Conservation (phyloP, 1,140 invertebrate genomes). For the Halesus radiatus region DNA sequence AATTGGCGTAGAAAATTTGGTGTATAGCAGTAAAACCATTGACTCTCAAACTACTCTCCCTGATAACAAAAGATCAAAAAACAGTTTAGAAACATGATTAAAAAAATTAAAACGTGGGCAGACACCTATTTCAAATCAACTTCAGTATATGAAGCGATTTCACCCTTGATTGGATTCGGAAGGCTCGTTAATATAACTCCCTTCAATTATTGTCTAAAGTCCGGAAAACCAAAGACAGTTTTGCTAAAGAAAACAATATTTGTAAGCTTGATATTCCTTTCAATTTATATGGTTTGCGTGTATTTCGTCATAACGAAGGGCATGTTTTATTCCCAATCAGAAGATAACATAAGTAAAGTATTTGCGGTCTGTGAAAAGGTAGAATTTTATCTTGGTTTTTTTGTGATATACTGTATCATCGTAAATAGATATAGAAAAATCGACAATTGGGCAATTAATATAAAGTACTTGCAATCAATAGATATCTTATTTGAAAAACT, state of each 20-base stretch:
- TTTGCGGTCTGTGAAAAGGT: not conserved
- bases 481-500: not conserved
- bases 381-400: not conserved
- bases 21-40: too few relatives aligned
- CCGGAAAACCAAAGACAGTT: not conserved
- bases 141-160: not conserved
- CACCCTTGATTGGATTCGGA: not conserved
- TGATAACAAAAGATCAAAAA: too few relatives aligned
- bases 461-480: not conserved
- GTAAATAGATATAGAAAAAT: not conserved
- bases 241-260: not conserved
- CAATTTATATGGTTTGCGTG: too few relatives aligned
- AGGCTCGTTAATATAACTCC: not conserved
- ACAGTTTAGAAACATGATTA: too few relatives aligned
- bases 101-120: too few relatives aligned
- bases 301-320: not conserved
- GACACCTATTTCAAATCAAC: not conserved
- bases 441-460: not conserved
- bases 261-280: not conserved
- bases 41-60: too few relatives aligned
- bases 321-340: not conserved
- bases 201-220: not conserved
- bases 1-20: too few relatives aligned
- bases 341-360: not conserved
- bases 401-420: not conserved